Conservation (phyloP, 2,113 vertebrate species). For the Grus americana region DNA sequence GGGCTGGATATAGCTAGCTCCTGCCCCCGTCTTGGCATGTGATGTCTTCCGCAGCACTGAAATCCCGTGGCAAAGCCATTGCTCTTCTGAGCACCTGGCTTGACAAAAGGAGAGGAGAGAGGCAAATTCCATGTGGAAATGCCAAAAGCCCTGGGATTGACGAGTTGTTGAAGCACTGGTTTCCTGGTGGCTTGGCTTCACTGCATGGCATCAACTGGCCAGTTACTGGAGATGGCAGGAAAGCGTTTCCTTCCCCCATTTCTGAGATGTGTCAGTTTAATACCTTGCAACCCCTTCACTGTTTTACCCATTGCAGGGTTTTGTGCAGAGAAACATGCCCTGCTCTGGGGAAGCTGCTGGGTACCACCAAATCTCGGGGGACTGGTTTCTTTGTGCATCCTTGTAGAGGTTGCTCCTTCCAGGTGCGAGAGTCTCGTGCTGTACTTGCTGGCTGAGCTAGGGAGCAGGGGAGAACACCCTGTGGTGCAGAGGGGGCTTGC, state of each 20-base stretch:
- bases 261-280: not conserved
- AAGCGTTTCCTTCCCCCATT: not conserved
- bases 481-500: not conserved
- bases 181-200: not conserved
- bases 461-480: not conserved
- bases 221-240: not conserved
- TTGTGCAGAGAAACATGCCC: not conserved
- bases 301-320: rapidly evolving
- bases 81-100: not conserved
- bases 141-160: not conserved
- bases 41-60: not conserved
- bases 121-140: not conserved
- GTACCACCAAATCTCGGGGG: not conserved
- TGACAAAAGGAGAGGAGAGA: not conserved
- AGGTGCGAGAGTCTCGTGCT: not conserved
- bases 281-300: not conserved
- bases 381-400: not conserved
- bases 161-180: not conserved
- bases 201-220: not conserved
- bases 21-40: not conserved
- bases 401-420: not conserved
- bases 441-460: not conserved
- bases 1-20: not conserved
- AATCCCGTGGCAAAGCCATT: not conserved
- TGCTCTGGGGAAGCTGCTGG: not conserved